Evolutionary conservation across 2,113 vertebrate genomes (phyloP).

Genomic region (Marcusenius ussheri): DNA sequence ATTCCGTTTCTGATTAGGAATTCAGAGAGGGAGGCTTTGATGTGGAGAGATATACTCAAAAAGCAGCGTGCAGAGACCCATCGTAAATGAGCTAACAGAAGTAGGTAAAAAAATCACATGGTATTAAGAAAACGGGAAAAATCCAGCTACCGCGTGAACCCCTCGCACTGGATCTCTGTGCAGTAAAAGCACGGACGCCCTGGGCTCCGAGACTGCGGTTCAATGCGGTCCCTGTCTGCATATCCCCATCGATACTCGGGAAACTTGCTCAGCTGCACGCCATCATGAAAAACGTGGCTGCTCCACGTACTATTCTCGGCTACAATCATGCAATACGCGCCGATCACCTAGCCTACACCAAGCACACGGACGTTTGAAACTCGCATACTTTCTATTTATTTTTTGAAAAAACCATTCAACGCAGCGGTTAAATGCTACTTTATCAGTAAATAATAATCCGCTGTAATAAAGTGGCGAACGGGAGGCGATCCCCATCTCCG

Average conservation of each 20-base stretch:
- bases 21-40: background rate
- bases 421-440: background rate
- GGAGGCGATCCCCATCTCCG: background rate
- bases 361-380: background rate
- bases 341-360: background rate
- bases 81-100: background rate
- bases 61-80: background rate
- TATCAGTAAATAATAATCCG: background rate
- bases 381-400: background rate
- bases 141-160: background rate
- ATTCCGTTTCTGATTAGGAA: conserved; percentile 9
- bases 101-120: background rate
- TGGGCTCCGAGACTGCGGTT: background rate
- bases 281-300: background rate
- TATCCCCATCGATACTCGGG: background rate
- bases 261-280: background rate
- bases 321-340: background rate
- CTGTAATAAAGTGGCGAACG: background rate
- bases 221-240: background rate
- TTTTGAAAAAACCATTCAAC: background rate
- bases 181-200: background rate
- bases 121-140: background rate
- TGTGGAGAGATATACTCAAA: background rate
- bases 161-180: background rate
- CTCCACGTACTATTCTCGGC: background rate